These are phyloP conservation scores for Teinopalpus imperialis DNA, from an alignment of 2,888 invertebrate genomes.

Conservation along the genomic window DNA sequence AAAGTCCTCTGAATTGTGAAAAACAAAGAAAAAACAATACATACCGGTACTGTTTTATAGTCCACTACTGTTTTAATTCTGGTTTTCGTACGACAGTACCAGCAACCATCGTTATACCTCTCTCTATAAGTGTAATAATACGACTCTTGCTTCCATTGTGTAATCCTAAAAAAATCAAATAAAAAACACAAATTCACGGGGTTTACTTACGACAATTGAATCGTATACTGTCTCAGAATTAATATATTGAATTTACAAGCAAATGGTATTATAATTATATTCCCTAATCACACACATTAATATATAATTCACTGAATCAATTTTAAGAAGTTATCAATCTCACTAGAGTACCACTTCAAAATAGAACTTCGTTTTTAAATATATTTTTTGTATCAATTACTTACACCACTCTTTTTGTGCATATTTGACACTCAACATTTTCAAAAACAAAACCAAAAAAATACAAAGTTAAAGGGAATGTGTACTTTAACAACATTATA, in stretches of 20 bases:
- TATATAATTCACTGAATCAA: no score
- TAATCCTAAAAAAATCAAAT: conserved; percentile 20
- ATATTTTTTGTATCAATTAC: conserved; percentile 13
- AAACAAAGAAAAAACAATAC: no score
- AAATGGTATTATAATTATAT: no score
- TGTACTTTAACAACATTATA: background rate
- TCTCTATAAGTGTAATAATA: conserved; percentile 29
- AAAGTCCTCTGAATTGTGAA: no score
- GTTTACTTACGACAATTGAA: no score
- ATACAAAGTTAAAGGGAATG: background rate
- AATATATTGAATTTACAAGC: no score
- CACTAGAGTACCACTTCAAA: background rate
- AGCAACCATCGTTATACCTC: conserved; percentile 31
- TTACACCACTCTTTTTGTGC: conserved; percentile 31
- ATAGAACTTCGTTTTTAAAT: background rate
- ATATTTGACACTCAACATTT: conserved; percentile 30
- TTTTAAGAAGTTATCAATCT: background rate
- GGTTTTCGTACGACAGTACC: conserved; percentile 30
- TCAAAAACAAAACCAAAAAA: conserved; percentile 3
- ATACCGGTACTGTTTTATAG: conserved; percentile 27
- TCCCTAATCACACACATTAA: no score
- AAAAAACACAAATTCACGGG: no score
- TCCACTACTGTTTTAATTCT: conserved; percentile 16
- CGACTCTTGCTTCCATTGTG: conserved; percentile 18
- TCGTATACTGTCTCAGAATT: no score